Percentiles rank a stretch among this genome's conserved stretches.
Conservation (phyloP, 2,113 vertebrate species). For the Egretta garzetta region DNA sequence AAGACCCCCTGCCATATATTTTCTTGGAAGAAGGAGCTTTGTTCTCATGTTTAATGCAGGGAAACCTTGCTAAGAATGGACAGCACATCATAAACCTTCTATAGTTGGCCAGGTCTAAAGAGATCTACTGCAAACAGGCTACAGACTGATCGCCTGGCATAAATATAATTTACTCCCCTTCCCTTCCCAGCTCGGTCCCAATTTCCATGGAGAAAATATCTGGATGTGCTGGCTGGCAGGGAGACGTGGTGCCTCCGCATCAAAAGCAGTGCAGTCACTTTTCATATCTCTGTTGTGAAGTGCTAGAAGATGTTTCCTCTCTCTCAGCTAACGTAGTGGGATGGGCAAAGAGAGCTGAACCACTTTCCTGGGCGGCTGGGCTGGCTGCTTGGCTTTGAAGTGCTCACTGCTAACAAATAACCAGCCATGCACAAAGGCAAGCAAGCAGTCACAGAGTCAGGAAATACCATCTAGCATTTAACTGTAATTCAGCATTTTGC, state of each 20-base stretch:
- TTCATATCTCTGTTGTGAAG: not conserved
- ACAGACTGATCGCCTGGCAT: not conserved
- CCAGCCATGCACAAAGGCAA: not conserved
- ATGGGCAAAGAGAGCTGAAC: not conserved
- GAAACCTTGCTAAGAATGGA: not conserved
- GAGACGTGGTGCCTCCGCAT: not conserved
- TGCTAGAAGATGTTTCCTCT: not conserved
- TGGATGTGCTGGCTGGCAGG: not conserved
- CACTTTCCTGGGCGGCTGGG: not conserved
- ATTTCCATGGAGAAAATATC: not conserved
- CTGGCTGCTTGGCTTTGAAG: not conserved
- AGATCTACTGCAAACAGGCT: not conserved
- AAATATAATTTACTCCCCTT: not conserved
- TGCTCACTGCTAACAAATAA: not conserved
- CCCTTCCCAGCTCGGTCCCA: not conserved
- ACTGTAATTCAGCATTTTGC: conserved; percentile 1
- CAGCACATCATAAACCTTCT: not conserved
- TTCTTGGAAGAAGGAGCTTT: not conserved
- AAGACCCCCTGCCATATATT: not conserved
- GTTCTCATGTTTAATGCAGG: not conserved
- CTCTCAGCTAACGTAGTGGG: not conserved
- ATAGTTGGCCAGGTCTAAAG: not conserved
- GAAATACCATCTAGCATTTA: not conserved
- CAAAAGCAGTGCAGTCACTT: not conserved
- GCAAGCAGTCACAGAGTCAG: not conserved